Evolutionary conservation across 2,888 invertebrate species (phyloP), one percentile per base, ranked within the genome.

Genomic region (Diaperis boleti): DNA sequence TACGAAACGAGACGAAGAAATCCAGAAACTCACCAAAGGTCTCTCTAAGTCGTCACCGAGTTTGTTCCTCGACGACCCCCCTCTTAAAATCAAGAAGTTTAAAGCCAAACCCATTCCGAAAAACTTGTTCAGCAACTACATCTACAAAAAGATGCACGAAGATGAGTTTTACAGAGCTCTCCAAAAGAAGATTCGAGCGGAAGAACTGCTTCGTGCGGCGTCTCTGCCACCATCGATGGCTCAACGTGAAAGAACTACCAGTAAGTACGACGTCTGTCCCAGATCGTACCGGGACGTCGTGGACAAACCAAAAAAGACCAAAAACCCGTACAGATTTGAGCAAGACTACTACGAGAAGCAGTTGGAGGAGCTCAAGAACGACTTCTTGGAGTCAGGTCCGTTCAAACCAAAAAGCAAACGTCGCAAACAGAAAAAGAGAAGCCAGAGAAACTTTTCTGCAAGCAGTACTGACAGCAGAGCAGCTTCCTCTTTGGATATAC

Each of bases 161-260:
- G 88, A 90, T 70, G 89, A 90, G 67, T 91, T 87, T 79, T 89
- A 15, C 67, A 88, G 89, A 67, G 83, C 85, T 11, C 82, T 90
- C 71, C 88, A 88, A 72, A 87, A 88, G 69, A 87, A 87, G 72
- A 86, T 91, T 29, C 83, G 91, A 60, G 86, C 91, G 0, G 89
- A 89, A 69, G 90, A 91, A 78, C 82, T 91, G 83, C 78, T 91
- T 49, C 86, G 86, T 63, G 84, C 84, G 1, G 85, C 91, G 0
- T 87, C 86, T 26, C 81, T 88, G 60, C 91, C 91, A 0, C 88
- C 89, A 0, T 86, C 86, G 1, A 90, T 90, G 89, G 89, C 88
- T 0, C 83, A 86, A 52, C 82, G 90, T 18, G 89, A 90, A 69
- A 78, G 76, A 68, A 72, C 69, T 2, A 73, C 71, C 54, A 71